Evolutionary conservation across 2,797 vertebrate species (phyloP), one percentile per base, ranked within the genome.

Genomic region (Notolabrus celidotus): DNA sequence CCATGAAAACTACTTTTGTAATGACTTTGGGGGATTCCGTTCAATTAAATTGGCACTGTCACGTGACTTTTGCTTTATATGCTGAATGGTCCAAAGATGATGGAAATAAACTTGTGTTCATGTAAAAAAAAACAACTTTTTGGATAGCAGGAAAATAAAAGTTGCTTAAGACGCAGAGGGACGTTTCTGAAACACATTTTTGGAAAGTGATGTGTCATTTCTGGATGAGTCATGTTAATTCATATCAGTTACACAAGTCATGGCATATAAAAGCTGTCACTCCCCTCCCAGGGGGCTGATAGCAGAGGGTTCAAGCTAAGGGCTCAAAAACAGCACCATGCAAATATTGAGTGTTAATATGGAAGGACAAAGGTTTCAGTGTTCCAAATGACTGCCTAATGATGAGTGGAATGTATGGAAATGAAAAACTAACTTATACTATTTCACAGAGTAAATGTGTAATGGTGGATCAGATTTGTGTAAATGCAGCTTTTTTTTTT

Each of bases 141-240:
- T 80, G 77, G 51, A 84, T 60, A 57, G 69, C 71, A 55, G 22
- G 51, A 70, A 84, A 88, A 88, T 77, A 73, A 83, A 88, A 59
- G 58, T 59, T 57, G 41, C 34, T 57, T 54, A 79, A 66, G 63
- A 80, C 70, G 43, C 78, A 19, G 42, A 47, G 70, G 75, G 74
- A 67, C n/a, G 20, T 61, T 52, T 68, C 47, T 62, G 56, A 75
- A 67, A 51, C 17, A 1, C 31, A 51, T n/a, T 54, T 77, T 57
- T 60, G 75, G 76, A 77, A 85, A 88, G 71, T 54, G 12, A 64
- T 67, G 75, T 85, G 77, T 80, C 71, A 71, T 79, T 83, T 78
- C 62, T 82, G 69, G 61, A 79, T 86, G 84, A 88, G 68, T 89
- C 79, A 86, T 50, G 43, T 52, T 56, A 47, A 72, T 73, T 80